phyloP scores from a whole-genome alignment of 2,888 invertebrate genomes.

The Ariolimax columbianus region DNA sequence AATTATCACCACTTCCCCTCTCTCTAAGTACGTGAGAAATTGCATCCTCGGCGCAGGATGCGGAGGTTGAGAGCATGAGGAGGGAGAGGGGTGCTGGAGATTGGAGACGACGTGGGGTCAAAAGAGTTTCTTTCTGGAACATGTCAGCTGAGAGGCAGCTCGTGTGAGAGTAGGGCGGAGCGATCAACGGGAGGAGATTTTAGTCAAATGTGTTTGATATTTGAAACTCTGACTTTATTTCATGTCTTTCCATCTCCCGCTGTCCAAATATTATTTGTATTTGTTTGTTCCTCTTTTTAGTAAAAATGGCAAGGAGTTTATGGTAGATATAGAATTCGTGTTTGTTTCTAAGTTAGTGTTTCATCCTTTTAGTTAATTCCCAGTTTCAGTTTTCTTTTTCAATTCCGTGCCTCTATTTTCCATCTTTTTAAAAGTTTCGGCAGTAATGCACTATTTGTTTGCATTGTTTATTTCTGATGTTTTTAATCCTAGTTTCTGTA shows the following conservation, averaged over 20 bases:
- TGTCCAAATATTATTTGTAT: no score
- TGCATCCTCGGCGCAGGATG: conserved; percentile 21
- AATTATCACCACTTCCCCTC: conserved; percentile 33
- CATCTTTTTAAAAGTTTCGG: no score
- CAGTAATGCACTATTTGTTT: no score
- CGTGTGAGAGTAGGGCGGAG: not conserved
- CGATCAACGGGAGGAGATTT: not conserved
- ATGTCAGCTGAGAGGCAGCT: conserved; percentile 3
- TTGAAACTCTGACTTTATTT: not conserved
- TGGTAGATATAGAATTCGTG: no score
- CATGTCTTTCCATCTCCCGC: not conserved
- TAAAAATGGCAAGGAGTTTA: no score
- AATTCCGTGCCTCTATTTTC: no score
- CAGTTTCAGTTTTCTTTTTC: no score
- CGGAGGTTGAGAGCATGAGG: not conserved
- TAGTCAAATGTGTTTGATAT: conserved; percentile 11
- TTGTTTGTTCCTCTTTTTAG: no score
- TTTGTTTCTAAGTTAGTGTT: no score
- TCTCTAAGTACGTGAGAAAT: conserved; percentile 43
- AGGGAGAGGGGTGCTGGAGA: not conserved
- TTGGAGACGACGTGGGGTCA: not conserved
- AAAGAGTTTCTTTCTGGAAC: not conserved
- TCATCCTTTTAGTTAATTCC: no score
- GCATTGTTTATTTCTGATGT: no score
- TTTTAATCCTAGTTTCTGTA: no score